phyloP scores from a whole-genome alignment of 2,888 invertebrate species.

The Isotomurus palustris region DNA sequence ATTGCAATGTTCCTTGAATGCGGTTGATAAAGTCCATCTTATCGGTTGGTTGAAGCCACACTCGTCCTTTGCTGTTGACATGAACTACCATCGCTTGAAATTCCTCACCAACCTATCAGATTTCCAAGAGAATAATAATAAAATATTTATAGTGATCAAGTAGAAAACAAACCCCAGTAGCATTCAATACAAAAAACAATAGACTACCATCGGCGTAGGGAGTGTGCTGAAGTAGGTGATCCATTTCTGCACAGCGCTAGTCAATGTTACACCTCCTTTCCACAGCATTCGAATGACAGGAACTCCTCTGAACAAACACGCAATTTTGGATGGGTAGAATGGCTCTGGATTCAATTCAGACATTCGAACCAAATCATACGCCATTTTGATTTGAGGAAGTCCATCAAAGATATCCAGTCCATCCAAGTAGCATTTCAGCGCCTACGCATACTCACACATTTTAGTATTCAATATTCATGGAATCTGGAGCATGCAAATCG shows the following conservation, averaged over 20 bases:
- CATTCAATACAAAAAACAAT: too few species aligned
- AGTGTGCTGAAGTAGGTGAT: background rate
- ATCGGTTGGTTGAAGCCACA: background rate
- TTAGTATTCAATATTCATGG: too few species aligned
- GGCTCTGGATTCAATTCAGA: background rate
- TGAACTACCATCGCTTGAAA: background rate
- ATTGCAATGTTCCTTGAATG: background rate
- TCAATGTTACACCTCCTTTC: background rate
- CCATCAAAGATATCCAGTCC: slow-evolving; percentile 6
- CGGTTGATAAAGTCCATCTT: background rate
- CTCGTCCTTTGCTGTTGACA: background rate
- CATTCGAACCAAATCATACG: background rate
- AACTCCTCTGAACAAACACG: background rate
- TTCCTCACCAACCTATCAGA: background rate
- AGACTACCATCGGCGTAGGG: background rate
- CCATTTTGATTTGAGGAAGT: background rate
- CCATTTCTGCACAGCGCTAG: background rate
- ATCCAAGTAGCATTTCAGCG: slow-evolving; percentile 1
- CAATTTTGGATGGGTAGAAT: background rate
- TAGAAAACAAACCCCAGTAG: too few species aligned
- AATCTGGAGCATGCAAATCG: too few species aligned
- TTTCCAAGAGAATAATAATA: background rate
- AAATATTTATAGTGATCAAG: too few species aligned
- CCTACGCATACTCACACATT: too few species aligned
- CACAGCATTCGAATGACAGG: background rate